Percentiles rank a stretch among this genome's conserved stretches.
phyloP scores from a whole-genome alignment of 1,140 invertebrate species.

The Parapsyche elsis region DNA sequence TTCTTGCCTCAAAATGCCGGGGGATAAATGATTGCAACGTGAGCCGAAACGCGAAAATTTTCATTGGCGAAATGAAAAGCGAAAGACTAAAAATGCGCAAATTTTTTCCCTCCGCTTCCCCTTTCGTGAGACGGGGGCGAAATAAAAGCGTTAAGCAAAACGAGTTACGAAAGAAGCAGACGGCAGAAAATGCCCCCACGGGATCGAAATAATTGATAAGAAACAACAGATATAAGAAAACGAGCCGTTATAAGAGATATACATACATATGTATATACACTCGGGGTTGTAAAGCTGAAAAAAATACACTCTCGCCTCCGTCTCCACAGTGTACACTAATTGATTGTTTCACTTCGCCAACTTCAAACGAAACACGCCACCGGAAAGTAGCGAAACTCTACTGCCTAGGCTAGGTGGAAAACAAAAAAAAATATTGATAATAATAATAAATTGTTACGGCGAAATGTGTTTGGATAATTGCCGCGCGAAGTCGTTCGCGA shows the following conservation, averaged over 20 bases:
- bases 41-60: background rate
- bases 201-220: slow-evolving; percentile 29
- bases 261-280: background rate
- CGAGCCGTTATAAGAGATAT: slow-evolving; percentile 25
- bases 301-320: slow-evolving; percentile 14
- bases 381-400: too few relatives aligned
- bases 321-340: background rate
- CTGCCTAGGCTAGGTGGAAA: too few relatives aligned
- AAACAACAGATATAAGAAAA: slow-evolving; percentile 27
- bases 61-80: background rate
- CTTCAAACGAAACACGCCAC: too few relatives aligned
- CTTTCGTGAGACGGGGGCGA: background rate
- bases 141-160: slow-evolving; percentile 30
- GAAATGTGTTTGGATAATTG: too few relatives aligned
- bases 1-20: background rate
- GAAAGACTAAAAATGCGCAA: background rate
- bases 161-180: slow-evolving; percentile 31
- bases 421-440: too few relatives aligned
- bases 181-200: slow-evolving; percentile 12
- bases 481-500: too few relatives aligned
- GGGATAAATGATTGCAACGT: background rate
- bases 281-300: slow-evolving; percentile 6
- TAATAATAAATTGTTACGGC: too few relatives aligned
- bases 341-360: slow-evolving; percentile 17
- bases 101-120: background rate